Conservation (phyloP, 2,888 invertebrate genomes). For the Gastracanthus pulcherrimus region DNA sequence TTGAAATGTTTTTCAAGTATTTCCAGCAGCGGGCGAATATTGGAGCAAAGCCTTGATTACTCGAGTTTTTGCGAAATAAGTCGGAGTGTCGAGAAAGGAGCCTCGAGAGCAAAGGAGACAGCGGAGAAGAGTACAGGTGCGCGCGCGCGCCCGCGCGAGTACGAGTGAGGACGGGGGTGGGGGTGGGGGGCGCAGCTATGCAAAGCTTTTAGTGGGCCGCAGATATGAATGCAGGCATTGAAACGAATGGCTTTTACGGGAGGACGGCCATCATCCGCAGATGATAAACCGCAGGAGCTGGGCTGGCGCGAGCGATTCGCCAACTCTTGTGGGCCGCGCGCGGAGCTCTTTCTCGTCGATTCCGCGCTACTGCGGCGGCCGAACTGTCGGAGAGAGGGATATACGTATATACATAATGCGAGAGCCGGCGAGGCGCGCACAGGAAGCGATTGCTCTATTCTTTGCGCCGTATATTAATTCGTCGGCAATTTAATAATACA, state of each 20-base stretch:
- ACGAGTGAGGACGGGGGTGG: not conserved
- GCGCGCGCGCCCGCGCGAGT: not conserved
- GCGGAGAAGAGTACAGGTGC: no score
- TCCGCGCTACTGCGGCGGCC: no score
- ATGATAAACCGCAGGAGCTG: constrained; percentile 64
- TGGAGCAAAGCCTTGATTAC: no score
- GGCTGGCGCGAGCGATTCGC: not conserved
- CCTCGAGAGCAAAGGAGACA: no score
- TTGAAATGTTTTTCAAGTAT: not conserved
- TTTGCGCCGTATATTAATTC: no score
- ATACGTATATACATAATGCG: no score
- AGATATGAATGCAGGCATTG: constrained; percentile 60
- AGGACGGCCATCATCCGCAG: constrained; percentile 71
- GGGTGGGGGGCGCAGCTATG: constrained; percentile 2
- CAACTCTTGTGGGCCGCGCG: not conserved
- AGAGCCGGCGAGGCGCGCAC: no score
- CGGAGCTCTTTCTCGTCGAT: not conserved
- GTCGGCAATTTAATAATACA: no score
- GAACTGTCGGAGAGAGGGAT: no score
- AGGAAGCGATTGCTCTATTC: no score
- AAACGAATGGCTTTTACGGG: constrained; percentile 71
- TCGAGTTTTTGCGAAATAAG: no score
- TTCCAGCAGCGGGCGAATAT: not conserved
- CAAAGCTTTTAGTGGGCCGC: constrained; percentile 19
- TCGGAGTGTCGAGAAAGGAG: not conserved